Percentiles rank a stretch among this genome's conserved stretches.
Conservation (phyloP, 2,113 vertebrate genomes). For the Malurus elegans region DNA sequence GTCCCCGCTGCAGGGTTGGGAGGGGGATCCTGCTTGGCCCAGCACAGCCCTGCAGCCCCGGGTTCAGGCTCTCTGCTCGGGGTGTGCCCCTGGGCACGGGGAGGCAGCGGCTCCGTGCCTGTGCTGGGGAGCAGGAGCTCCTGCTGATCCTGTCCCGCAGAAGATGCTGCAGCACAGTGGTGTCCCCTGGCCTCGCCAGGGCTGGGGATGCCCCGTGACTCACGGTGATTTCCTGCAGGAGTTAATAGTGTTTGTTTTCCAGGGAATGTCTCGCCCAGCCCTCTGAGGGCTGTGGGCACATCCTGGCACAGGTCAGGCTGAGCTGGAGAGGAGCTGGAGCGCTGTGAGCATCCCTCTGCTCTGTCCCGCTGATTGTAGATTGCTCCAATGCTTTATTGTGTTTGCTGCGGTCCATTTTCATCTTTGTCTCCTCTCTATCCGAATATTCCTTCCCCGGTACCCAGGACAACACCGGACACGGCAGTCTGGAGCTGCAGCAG, state of each 20-base stretch:
- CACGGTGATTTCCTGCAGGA: neutral
- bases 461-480: fast-evolving
- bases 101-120: fast-evolving
- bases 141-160: fast-evolving
- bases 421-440: no score
- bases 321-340: neutral
- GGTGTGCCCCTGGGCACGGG: fast-evolving
- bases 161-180: neutral
- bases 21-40: neutral
- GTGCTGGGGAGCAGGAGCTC: fast-evolving
- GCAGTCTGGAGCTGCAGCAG: neutral
- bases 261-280: neutral
- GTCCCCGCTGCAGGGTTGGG: neutral
- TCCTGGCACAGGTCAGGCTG: neutral
- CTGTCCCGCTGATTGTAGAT: fast-evolving
- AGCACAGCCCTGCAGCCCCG: fast-evolving
- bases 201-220: neutral
- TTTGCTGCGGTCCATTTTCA: neutral
- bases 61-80: fast-evolving
- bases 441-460: fast-evolving
- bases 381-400: fast-evolving
- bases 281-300: neutral
- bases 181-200: fast-evolving
- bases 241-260: neutral
- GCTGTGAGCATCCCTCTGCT: neutral